Percentiles rank a stretch among this genome's conserved stretches.
Conservation (phyloP, 2,797 vertebrate species). For the Loris lydekkerianus region DNA sequence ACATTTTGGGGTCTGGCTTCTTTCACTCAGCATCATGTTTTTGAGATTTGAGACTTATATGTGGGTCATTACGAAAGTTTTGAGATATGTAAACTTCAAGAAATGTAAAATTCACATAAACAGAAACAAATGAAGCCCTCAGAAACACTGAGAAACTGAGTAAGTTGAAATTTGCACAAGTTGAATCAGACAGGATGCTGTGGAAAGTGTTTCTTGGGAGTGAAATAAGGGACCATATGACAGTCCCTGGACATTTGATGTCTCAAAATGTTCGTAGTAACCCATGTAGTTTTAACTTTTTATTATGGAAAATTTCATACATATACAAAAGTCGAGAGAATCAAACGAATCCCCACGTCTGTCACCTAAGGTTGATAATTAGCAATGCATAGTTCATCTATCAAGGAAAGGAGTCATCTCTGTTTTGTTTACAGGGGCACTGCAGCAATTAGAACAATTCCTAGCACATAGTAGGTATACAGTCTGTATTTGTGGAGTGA, state of each 20-base stretch:
- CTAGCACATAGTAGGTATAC: neutral
- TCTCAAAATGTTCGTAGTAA: no score
- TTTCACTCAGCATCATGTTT: neutral
- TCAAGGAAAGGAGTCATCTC: neutral
- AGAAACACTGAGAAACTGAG: no score
- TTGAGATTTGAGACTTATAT: neutral
- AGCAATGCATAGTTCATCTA: neutral
- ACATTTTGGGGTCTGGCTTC: neutral
- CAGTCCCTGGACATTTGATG: no score
- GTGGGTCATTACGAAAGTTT: no score
- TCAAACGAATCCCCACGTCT: neutral
- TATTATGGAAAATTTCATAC: neutral
- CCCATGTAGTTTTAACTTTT: neutral
- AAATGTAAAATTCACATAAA: no score
- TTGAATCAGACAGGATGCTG: no score
- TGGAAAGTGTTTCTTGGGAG: no score
- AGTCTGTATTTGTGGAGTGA: neutral
- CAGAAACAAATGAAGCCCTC: no score
- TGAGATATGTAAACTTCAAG: no score
- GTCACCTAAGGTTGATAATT: neutral
- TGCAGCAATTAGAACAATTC: neutral
- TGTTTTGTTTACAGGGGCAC: neutral
- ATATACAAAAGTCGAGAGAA: neutral
- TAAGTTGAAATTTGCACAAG: no score
- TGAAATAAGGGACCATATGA: no score